Evolutionary conservation across 2,113 vertebrate genomes (phyloP).

Genomic region (Stigmatopora nigra): DNA sequence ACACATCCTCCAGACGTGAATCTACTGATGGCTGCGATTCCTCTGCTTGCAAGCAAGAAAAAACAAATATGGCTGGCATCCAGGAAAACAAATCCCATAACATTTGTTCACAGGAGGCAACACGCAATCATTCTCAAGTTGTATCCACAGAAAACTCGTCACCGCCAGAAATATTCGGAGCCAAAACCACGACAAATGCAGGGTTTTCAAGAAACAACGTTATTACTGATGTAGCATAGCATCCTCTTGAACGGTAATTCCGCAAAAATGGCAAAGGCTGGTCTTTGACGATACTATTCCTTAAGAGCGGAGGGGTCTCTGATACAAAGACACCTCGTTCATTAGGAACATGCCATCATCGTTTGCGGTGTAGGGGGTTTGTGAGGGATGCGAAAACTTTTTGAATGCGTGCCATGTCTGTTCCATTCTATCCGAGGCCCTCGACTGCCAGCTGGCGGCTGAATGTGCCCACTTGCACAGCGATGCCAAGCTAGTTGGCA

Average conservation of each 20-base stretch:
- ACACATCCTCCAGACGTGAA: slow-evolving; percentile 10
- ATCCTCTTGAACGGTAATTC: slow-evolving; percentile 52
- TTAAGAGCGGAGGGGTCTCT: slow-evolving; percentile 71
- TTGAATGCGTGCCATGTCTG: slow-evolving; percentile 79
- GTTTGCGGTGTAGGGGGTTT: slow-evolving; percentile 74
- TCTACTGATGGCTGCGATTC: slow-evolving; percentile 28
- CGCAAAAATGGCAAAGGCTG: slow-evolving; percentile 54
- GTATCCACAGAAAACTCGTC: slow-evolving; percentile 36
- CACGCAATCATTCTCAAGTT: slow-evolving; percentile 30
- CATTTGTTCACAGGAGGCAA: slow-evolving; percentile 25
- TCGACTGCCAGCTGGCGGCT: slow-evolving; percentile 81
- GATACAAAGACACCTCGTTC: slow-evolving; percentile 71
- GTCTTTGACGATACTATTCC: slow-evolving; percentile 74
- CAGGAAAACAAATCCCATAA: slow-evolving; percentile 55
- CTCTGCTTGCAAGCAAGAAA: slow-evolving; percentile 18
- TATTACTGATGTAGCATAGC: slow-evolving; percentile 46
- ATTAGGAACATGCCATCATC: slow-evolving; percentile 77
- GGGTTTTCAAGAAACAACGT: slow-evolving; percentile 39
- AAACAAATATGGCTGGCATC: slow-evolving; percentile 54
- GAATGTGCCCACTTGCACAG: slow-evolving; percentile 71
- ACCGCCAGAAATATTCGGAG: slow-evolving; percentile 24
- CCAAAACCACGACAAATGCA: slow-evolving; percentile 30
- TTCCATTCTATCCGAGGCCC: slow-evolving; percentile 76
- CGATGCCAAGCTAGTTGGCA: slow-evolving; percentile 70
- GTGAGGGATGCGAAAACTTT: slow-evolving; percentile 77